Evolutionary conservation across 2,113 vertebrate species (phyloP).

Genomic region (Dascyllus trimaculatus): DNA sequence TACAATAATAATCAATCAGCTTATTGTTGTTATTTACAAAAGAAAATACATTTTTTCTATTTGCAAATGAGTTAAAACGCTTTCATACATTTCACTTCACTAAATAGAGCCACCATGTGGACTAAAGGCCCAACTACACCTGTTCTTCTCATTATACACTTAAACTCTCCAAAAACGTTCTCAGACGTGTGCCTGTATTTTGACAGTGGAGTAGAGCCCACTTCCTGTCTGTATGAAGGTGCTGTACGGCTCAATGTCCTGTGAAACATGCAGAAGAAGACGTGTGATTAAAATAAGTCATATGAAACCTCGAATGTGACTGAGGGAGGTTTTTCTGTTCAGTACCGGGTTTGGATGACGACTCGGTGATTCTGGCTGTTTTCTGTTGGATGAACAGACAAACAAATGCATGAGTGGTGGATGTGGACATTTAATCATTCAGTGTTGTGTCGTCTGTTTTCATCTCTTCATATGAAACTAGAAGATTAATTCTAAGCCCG

Average conservation of each 20-base stretch:
- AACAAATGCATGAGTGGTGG: too few species aligned
- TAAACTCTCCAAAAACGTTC: too few species aligned
- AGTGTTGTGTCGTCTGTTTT: too few species aligned
- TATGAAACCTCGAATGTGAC: not conserved
- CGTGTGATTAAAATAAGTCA: not conserved
- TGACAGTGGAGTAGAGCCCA: conserved; percentile 11
- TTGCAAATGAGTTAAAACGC: too few species aligned
- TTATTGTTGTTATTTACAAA: too few species aligned
- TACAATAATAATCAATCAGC: too few species aligned
- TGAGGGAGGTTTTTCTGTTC: not conserved
- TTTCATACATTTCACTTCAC: too few species aligned
- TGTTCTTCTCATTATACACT: too few species aligned
- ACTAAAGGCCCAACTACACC: too few species aligned
- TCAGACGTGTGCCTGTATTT: not conserved
- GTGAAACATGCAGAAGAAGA: not conserved
- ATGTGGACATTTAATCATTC: too few species aligned
- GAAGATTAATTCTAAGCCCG: not conserved
- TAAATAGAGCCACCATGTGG: too few species aligned
- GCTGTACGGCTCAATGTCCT: conserved; percentile 15
- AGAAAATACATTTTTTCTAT: too few species aligned
- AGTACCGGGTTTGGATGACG: not conserved
- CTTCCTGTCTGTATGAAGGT: not conserved
- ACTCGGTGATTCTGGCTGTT: not conserved
- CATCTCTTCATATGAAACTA: not conserved
- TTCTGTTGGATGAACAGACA: conserved; percentile 2